phyloP scores from a whole-genome alignment of 1,140 invertebrate species.

The Ceratina calcarata region DNA sequence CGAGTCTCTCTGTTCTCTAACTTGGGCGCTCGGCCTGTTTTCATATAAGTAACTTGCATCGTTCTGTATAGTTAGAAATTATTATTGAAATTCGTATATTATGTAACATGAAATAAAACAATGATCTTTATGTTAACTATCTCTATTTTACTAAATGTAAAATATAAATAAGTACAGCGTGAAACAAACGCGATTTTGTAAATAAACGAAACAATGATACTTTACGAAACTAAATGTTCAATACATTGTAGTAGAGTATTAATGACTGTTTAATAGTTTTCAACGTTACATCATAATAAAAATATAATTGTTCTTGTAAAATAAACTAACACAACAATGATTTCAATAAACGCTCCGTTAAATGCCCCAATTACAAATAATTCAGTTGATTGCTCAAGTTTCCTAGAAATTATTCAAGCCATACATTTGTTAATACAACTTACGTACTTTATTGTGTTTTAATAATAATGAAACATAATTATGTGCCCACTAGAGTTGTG shows the following conservation, averaged over 20 bases:
- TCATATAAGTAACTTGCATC: conserved; percentile 7
- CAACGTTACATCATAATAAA: conserved; percentile 23
- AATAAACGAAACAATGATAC: conserved; percentile 50
- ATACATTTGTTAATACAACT: conserved; percentile 21
- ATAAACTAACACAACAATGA: conserved; percentile 50
- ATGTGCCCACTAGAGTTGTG: conserved; percentile 1
- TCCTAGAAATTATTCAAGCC: conserved; percentile 17
- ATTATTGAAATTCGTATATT: conserved; percentile 50
- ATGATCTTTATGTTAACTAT: conserved; percentile 52
- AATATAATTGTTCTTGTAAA: conserved; percentile 36
- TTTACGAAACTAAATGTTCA: conserved; percentile 40
- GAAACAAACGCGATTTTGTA: conserved; percentile 49
- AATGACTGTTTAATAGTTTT: conserved; percentile 24
- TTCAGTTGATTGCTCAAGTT: conserved; percentile 2
- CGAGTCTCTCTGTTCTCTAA: neutral
- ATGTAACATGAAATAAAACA: conserved; percentile 55
- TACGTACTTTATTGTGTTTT: conserved; percentile 11
- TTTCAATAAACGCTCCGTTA: conserved; percentile 45
- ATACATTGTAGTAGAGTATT: conserved; percentile 49
- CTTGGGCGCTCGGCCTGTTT: neutral
- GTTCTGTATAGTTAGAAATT: conserved; percentile 5
- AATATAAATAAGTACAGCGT: conserved; percentile 60
- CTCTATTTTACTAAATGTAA: conserved; percentile 49
- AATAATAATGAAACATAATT: neutral
- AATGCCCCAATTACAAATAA: conserved; percentile 42